A percentile compares a stretch with the other conserved stretches of the same genome.
Evolutionary conservation across 2,113 vertebrate species (phyloP).

Genomic region (Anseranas semipalmata): DNA sequence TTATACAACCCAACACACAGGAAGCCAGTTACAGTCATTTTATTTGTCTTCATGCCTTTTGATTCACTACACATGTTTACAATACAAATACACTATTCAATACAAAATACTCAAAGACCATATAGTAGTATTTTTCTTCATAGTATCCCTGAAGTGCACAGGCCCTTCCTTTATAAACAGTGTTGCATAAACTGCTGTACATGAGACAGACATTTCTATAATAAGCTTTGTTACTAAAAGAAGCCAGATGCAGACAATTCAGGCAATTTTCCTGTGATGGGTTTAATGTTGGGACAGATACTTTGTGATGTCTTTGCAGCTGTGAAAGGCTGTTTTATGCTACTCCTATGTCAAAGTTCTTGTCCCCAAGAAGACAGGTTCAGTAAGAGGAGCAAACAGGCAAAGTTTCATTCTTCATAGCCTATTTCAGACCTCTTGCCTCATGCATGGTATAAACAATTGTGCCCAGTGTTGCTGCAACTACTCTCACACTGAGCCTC

Average conservation of each 20-base stretch:
- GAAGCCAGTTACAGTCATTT: slow-evolving; percentile 62
- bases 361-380: neutral
- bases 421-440: neutral
- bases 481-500: rapidly evolving
- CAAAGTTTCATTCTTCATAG: neutral
- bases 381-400: neutral
- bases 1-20: neutral
- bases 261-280: neutral
- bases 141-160: slow-evolving; percentile 71
- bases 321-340: slow-evolving; percentile 38
- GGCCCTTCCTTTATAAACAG: slow-evolving; percentile 67
- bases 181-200: slow-evolving; percentile 59
- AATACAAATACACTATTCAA: slow-evolving; percentile 74
- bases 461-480: neutral
- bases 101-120: slow-evolving; percentile 77
- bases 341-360: neutral
- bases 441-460: neutral
- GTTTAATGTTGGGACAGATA: neutral
- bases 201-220: slow-evolving; percentile 33
- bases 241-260: slow-evolving; percentile 2
- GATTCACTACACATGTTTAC: slow-evolving; percentile 73
- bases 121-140: slow-evolving; percentile 62
- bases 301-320: neutral
- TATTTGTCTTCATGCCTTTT: slow-evolving; percentile 76
- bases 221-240: slow-evolving; percentile 37